Conservation (phyloP, 1,140 invertebrate genomes). For the Caenorhabditis remanei region DNA sequence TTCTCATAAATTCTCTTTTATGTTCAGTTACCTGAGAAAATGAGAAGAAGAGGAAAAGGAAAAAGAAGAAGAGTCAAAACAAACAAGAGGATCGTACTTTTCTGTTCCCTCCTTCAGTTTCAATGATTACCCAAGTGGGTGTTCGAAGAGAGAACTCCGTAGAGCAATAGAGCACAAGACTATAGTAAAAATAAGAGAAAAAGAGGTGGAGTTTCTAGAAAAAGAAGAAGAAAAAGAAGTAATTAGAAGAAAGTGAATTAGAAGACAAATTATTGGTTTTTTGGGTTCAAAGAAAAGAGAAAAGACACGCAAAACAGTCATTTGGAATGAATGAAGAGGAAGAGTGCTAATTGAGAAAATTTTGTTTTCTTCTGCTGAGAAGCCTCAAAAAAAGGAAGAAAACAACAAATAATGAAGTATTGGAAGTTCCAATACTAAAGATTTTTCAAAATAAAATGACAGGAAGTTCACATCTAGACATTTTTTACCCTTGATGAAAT, state of each 20-base stretch:
- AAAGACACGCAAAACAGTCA: neutral
- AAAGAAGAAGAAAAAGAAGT: no score
- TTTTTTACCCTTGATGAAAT: no score
- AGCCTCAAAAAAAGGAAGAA: no score
- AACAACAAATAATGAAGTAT: no score
- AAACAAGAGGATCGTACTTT: neutral
- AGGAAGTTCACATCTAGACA: no score
- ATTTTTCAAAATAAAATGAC: no score
- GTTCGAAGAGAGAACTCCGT: neutral
- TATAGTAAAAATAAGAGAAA: neutral
- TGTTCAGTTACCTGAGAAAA: conserved; percentile 25
- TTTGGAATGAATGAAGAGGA: neutral
- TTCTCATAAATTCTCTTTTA: neutral
- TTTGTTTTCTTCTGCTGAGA: no score
- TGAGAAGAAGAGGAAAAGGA: neutral
- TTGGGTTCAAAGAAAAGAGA: neutral
- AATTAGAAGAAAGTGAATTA: no score
- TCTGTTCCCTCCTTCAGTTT: neutral
- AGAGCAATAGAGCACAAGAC: no score
- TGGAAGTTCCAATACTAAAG: no score
- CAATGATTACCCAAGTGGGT: neutral
- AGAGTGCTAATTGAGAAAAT: no score
- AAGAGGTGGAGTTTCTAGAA: neutral
- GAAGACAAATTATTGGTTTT: no score
- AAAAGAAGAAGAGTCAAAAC: conserved; percentile 4